phyloP scores from a whole-genome alignment of 2,797 vertebrate genomes.

The Acestrorhynchus altus region DNA sequence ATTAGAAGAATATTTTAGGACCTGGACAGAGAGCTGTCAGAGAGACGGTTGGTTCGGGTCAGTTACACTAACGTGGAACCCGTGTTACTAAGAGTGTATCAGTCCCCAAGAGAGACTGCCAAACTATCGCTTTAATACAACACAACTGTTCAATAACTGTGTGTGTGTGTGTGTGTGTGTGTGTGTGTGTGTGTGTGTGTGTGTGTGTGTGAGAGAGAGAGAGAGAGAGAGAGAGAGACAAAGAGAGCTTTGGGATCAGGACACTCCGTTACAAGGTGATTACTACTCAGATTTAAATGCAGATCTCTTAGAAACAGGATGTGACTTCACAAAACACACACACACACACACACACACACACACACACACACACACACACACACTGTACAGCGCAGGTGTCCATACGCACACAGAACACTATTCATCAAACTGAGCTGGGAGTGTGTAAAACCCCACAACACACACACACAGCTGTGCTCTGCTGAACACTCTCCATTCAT shows the following conservation, averaged over 20 bases:
- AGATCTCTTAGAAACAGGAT: constrained; percentile 5
- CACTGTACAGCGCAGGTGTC: constrained; percentile 70
- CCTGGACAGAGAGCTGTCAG: no score
- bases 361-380: constrained; percentile 45
- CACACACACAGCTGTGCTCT: constrained; percentile 56
- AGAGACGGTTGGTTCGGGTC: no score
- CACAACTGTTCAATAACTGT: no score
- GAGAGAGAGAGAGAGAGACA: constrained; percentile 21
- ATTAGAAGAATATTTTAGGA: no score
- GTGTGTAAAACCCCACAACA: constrained; percentile 63
- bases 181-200: no score
- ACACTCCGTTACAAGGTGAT: background rate
- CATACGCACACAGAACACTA: constrained; percentile 64
- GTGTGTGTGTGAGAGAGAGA: no score
- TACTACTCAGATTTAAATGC: constrained; percentile 11
- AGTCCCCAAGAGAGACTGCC: no score
- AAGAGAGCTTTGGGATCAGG: background rate
- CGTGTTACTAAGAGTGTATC: no score
- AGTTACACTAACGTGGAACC: no score
- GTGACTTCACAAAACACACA: constrained; percentile 8
- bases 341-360: constrained; percentile 51
- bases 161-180: no score
- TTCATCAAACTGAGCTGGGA: constrained; percentile 71
- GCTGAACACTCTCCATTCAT: constrained; percentile 60
- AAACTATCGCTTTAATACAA: no score